These are phyloP conservation scores for Monodelphis domestica DNA, from an alignment of 2,797 vertebrate genomes.

Conservation along the genomic window DNA sequence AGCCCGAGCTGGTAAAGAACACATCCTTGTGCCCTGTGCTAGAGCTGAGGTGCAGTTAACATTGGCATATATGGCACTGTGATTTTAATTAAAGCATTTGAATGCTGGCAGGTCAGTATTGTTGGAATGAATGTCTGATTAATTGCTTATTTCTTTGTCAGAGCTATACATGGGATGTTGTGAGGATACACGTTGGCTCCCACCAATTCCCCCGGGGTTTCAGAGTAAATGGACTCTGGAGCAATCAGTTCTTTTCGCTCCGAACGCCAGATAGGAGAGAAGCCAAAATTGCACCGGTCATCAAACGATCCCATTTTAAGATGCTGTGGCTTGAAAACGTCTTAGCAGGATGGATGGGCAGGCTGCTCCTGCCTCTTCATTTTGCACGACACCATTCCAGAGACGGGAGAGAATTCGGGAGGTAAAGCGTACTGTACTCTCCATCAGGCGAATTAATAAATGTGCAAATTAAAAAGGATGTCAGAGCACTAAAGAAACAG, in stretches of 20 bases:
- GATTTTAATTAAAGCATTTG: conserved; percentile 86
- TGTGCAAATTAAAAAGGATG: conserved; percentile 85
- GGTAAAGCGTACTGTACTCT: conserved; percentile 70
- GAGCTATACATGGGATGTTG: conserved; percentile 78
- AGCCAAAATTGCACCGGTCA: conserved; percentile 55
- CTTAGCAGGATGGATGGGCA: conserved; percentile 6
- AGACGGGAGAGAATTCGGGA: conserved; percentile 59
- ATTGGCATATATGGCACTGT: conserved; percentile 79
- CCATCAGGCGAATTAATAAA: conserved; percentile 83
- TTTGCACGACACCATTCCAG: not conserved
- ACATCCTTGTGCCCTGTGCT: conserved; percentile 69
- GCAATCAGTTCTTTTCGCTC: conserved; percentile 67
- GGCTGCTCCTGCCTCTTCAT: conserved; percentile 52
- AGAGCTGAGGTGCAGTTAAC: conserved; percentile 79
- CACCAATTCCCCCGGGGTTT: conserved; percentile 78
- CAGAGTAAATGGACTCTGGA: conserved; percentile 58
- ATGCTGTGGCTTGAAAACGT: conserved; percentile 64
- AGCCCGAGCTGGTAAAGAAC: conserved; percentile 78
- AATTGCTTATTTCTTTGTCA: conserved; percentile 86
- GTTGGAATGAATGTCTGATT: conserved; percentile 84
- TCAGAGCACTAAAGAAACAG: conserved; percentile 85
- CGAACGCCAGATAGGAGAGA: conserved; percentile 53
- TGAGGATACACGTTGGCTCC: conserved; percentile 69
- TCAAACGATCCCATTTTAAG: conserved; percentile 64
- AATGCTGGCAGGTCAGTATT: conserved; percentile 84